Percentiles rank a stretch among this genome's conserved stretches.
Evolutionary conservation across 2,113 vertebrate genomes (phyloP).

Genomic region (Polypterus bichir): DNA sequence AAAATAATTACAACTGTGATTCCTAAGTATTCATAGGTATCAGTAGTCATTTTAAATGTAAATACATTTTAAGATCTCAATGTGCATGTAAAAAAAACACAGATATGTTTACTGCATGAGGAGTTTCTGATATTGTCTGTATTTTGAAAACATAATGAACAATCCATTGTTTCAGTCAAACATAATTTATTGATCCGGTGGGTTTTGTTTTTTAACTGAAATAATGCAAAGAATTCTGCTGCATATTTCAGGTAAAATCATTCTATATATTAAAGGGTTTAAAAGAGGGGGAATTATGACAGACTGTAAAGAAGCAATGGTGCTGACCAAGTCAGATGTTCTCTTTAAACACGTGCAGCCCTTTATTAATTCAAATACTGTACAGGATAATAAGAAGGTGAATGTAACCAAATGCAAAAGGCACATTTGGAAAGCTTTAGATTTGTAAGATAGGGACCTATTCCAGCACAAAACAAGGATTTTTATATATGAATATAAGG

Average conservation of each 20-base stretch:
- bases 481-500: constrained; percentile 19
- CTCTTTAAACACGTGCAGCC: neutral
- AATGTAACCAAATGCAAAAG: neutral
- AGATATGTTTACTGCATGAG: too few relatives aligned
- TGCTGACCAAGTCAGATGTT: neutral
- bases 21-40: too few relatives aligned
- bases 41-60: too few relatives aligned
- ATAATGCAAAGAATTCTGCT: neutral
- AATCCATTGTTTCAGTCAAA: too few relatives aligned
- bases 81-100: too few relatives aligned
- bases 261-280: neutral
- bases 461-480: neutral
- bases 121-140: too few relatives aligned
- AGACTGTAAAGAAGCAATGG: neutral
- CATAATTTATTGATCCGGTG: too few relatives aligned
- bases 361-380: neutral
- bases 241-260: neutral
- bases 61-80: too few relatives aligned
- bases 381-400: neutral
- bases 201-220: too few relatives aligned
- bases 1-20: too few relatives aligned
- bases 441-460: neutral
- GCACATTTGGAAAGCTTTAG: neutral
- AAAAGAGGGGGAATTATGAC: neutral
- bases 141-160: too few relatives aligned